A percentile compares a stretch with the other conserved stretches of the same genome.
phyloP scores from a whole-genome alignment of 1,140 invertebrate species.

The Berghia stephanieae region DNA sequence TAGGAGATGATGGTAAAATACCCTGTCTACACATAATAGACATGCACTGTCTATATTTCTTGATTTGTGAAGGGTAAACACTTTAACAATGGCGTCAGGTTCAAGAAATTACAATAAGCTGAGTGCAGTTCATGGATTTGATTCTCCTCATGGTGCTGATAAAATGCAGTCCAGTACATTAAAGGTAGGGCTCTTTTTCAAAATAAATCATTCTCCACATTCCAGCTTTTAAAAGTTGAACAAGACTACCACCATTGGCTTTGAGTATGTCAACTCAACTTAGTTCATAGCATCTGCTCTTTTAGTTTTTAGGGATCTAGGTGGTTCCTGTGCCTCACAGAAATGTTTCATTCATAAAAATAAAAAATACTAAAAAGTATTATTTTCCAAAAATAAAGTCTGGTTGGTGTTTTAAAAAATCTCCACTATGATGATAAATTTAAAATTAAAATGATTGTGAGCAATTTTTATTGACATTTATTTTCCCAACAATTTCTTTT shows the following conservation, averaged over 20 bases:
- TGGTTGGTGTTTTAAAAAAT: background rate
- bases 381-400: background rate
- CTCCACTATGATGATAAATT: background rate
- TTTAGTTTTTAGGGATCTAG: background rate
- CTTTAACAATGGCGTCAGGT: no score
- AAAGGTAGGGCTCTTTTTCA: conserved; percentile 45
- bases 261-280: background rate
- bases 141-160: conserved; percentile 45
- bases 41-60: no score
- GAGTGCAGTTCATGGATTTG: conserved; percentile 34
- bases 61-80: no score
- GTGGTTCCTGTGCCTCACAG: background rate
- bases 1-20: no score
- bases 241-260: background rate
- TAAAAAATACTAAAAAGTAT: background rate
- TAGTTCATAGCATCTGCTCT: no score
- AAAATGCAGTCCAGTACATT: conserved; percentile 61
- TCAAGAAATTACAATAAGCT: no score
- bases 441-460: background rate
- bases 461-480: background rate
- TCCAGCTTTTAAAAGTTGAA: background rate
- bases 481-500: conserved; percentile 51
- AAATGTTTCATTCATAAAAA: conserved; percentile 5
- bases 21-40: no score
- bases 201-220: background rate